Conservation (phyloP, 2,113 vertebrate genomes). For the Tenebrosternarchus preto region DNA sequence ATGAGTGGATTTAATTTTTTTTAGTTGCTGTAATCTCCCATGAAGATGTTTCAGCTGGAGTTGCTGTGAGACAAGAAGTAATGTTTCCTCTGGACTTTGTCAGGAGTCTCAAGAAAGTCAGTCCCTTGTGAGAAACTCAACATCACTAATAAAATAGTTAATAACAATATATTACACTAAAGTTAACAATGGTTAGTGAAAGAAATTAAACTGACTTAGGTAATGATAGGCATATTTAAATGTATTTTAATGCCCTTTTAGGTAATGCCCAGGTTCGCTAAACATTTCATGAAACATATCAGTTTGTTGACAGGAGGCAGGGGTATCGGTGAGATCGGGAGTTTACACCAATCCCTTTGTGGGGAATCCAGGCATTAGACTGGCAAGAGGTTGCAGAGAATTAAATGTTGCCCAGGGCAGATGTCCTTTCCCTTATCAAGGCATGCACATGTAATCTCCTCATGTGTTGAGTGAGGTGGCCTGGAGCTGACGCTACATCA, state of each 20-base stretch:
- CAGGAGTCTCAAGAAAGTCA: no score
- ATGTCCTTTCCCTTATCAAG: neutral
- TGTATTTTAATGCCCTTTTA: no score
- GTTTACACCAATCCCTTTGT: neutral
- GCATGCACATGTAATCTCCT: neutral
- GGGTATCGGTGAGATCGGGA: neutral
- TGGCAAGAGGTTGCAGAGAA: neutral
- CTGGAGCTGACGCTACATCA: neutral
- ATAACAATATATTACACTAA: no score
- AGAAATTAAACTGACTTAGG: no score
- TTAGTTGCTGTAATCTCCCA: no score
- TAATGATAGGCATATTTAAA: slow-evolving; percentile 24
- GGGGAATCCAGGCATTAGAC: neutral
- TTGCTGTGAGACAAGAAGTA: neutral
- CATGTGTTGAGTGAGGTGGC: neutral
- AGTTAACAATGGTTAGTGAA: no score
- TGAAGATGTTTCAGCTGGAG: neutral
- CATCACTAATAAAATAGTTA: no score
- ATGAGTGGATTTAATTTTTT: neutral
- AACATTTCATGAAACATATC: neutral
- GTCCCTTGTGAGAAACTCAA: no score
- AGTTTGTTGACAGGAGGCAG: neutral
- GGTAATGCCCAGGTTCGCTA: slow-evolving; percentile 28
- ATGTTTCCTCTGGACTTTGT: no score
- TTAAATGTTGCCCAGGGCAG: neutral